A percentile compares a stretch with the other conserved stretches of the same genome.
Evolutionary conservation across 2,797 vertebrate species (phyloP).

Genomic region (Diglossa cyanea): DNA sequence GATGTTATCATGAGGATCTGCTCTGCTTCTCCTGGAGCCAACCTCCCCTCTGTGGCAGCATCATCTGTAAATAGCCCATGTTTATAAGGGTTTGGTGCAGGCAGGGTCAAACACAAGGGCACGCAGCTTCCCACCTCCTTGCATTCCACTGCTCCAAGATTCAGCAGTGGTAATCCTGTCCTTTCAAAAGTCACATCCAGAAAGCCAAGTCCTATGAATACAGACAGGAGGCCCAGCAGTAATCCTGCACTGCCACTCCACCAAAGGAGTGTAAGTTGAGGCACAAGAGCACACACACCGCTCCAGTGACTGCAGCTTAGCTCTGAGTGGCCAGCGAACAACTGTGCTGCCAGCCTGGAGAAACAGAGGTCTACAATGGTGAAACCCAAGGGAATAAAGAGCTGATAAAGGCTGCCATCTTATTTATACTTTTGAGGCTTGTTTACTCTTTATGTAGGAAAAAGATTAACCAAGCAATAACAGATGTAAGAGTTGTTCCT

Average conservation of each 20-base stretch:
- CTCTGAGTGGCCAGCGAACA: not conserved
- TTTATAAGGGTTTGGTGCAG: not conserved
- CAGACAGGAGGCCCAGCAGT: not conserved
- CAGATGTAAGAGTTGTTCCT: not conserved
- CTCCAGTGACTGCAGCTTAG: not conserved
- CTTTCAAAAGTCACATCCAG: not conserved
- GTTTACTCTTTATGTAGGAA: not conserved
- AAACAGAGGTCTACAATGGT: not conserved
- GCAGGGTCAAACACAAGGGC: not conserved
- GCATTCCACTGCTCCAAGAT: not conserved
- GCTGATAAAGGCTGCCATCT: not conserved
- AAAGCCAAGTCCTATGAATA: not conserved
- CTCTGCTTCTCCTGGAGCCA: not conserved
- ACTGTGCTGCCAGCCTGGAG: not conserved
- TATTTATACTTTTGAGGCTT: not conserved
- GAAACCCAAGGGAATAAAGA: not conserved
- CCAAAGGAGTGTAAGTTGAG: not conserved
- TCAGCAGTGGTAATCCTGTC: not conserved
- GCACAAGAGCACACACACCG: not conserved
- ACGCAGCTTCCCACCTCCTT: not conserved
- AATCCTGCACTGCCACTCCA: not conserved
- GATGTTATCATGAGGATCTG: not conserved
- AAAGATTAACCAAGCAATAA: not conserved
- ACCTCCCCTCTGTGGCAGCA: not conserved
- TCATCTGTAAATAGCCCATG: rapidly evolving